Evolutionary conservation across 37 sponge, comb jelly and placozoan species (phyloP), one percentile per base, ranked within the genome.

Genomic region (Amphimedon queenslandica): DNA sequence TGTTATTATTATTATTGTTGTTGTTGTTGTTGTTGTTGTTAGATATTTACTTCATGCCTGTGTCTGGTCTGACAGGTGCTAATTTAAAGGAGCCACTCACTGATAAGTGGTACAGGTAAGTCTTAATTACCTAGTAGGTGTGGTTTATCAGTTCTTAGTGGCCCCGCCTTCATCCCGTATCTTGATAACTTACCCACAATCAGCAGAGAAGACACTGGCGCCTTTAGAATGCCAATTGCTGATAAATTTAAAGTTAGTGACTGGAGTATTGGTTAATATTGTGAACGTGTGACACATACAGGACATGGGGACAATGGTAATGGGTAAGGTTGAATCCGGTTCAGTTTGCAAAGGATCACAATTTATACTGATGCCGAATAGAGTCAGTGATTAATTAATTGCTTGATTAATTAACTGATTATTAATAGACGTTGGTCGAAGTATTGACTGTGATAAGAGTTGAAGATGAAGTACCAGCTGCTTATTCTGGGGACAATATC

Each of bases 251-350:
- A 92, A 82, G 93, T 93, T 53, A 21, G 37, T 2, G 4, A 33
- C 36, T 30, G 58, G 23, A 68, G 6, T 53, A 25, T 5, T 53
- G 56, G 57, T 43, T 16, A 71, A 23, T 71, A 13, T 10, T 30
- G 56, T 72, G 73, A 55, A 37, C 30, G 37, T 27, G 8, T 63
- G 10, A 28, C 21, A 58, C 27, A n/a, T 60, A 33, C 40, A 42
- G 91, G 99, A 98, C 72, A 98, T 95, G 96, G 99, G 99, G 0
- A 94, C 96, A 28, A 69, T 98, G 41, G 86, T 98, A 41, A 73
- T 95, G 82, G 99, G 99, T 10, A 94, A 92, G 75, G 66, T 98
- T n/a, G 93, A 95, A 47, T 84, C 90, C 8, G 99, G 99, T 4
- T 69, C 58, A 18, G 64, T 95, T 21, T 29, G 24, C 39, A 86